Conservation (phyloP, 1,140 invertebrate genomes). For the Pseudomyrmex gracilis region DNA sequence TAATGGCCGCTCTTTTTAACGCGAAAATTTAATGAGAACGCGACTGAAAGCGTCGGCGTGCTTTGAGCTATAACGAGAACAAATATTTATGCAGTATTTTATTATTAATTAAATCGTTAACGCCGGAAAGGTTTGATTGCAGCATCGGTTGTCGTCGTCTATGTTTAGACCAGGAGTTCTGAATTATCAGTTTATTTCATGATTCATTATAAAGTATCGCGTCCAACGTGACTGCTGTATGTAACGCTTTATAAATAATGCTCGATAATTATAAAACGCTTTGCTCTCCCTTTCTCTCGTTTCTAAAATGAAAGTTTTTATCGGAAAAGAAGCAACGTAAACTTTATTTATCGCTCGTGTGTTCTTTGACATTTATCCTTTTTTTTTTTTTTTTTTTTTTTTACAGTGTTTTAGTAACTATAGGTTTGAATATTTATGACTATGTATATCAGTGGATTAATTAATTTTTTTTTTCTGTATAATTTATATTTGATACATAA, state of each 20-base stretch:
- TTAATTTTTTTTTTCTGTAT: conserved; percentile 7
- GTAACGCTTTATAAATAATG: conserved; percentile 30
- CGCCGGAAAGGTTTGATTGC: conserved; percentile 12
- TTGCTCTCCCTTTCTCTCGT: neutral
- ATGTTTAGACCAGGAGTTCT: neutral
- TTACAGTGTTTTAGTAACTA: too few relatives aligned
- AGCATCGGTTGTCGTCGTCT: neutral
- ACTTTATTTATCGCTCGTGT: conserved; percentile 22
- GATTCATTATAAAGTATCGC: neutral
- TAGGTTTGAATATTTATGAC: conserved; percentile 14
- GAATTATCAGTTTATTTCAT: conserved; percentile 29
- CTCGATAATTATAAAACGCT: conserved; percentile 18
- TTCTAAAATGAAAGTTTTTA: conserved; percentile 15
- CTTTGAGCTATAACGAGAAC: conserved; percentile 34
- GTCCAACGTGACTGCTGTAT: neutral
- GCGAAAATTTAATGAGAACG: conserved; percentile 48
- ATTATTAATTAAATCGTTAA: conserved; percentile 53
- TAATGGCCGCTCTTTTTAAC: conserved; percentile 8
- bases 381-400: neutral
- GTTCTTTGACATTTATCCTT: conserved; percentile 12
- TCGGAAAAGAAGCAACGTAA: conserved; percentile 1
- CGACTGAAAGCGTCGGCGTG: conserved; percentile 7
- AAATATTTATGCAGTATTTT: conserved; percentile 51
- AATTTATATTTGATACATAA: neutral
- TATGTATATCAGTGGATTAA: neutral